Conservation (phyloP, 2,888 invertebrate species). For the Cheilosia scutellata region DNA sequence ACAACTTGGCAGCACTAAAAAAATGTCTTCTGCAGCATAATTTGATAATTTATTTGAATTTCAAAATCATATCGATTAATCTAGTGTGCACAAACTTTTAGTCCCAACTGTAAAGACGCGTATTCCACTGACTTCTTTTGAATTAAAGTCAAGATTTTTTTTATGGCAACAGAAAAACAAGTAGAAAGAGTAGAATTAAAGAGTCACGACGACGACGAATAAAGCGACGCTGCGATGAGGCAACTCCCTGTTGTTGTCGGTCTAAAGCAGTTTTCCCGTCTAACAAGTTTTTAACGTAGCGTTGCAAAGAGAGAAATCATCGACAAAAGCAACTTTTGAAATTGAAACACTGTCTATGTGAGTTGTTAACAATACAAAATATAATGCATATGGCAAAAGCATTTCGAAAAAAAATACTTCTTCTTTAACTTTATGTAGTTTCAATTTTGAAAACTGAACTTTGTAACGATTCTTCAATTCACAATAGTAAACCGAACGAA, state of each 20-base stretch:
- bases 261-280: conserved; percentile 58
- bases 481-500: conserved; percentile 16
- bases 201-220: conserved; percentile 33
- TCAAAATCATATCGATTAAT: too few relatives aligned
- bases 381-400: conserved; percentile 14
- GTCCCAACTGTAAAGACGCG: conserved; percentile 8
- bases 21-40: too few relatives aligned
- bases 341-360: conserved; percentile 38
- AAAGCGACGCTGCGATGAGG: conserved; percentile 36
- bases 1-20: too few relatives aligned
- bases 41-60: too few relatives aligned
- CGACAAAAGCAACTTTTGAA: conserved; percentile 29
- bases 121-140: conserved; percentile 15
- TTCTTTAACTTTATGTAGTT: conserved; percentile 31
- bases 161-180: conserved; percentile 2
- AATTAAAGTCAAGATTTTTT: conserved; percentile 11
- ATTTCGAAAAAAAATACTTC: not conserved
- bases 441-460: conserved; percentile 35
- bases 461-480: conserved; percentile 18
- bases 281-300: conserved; percentile 55
- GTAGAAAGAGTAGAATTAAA: conserved; percentile 26
- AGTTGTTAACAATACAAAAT: conserved; percentile 29
- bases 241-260: conserved; percentile 40
- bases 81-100: not conserved
- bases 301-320: conserved; percentile 38